Evolutionary conservation across 1,140 invertebrate species (phyloP), one percentile per base, ranked within the genome.

Genomic region (Hyphantria cunea): DNA sequence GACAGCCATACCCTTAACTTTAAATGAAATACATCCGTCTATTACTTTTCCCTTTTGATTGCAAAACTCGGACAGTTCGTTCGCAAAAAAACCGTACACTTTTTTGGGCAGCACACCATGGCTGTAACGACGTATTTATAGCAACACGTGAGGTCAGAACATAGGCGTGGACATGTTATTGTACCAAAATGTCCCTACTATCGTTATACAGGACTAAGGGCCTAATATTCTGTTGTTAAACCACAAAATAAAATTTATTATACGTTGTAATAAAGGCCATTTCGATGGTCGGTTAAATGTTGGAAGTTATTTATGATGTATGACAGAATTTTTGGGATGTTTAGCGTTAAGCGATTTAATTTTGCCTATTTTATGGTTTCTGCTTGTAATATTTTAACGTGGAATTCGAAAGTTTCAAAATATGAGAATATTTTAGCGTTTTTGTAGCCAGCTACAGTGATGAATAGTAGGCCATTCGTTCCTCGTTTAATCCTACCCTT

Each of bases 41-140:
- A n/a, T n/a, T n/a, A n/a, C n/a, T n/a, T n/a, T n/a, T n/a, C n/a
- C n/a, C n/a, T n/a, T n/a, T n/a, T n/a, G n/a, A n/a, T n/a, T n/a
- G n/a, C n/a, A n/a, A n/a, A n/a, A n/a, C n/a, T n/a, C n/a, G n/a
- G n/a, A n/a, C n/a, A n/a, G n/a, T n/a, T n/a, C n/a, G n/a, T n/a
- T n/a, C n/a, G n/a, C n/a, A n/a, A n/a, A n/a, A n/a, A n/a, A n/a
- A n/a, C n/a, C n/a, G n/a, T n/a, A n/a, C n/a, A n/a, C n/a, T n/a
- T n/a, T n/a, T n/a, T 25, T 25, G 5, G 17, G 5, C 17, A 25
- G 17, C 1, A 25, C 17, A 25, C 17, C 17, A 25, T 25, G 17
- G 17, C 56, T 72, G 77, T 80, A 79, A 84, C 81, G 78, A 79
- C 61, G 82, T 85, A 87, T 87, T 85, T 87, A 87, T 85, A 74